These are phyloP conservation scores for Passer montanus DNA, from an alignment of 2,113 vertebrate species.

Conservation along the genomic window DNA sequence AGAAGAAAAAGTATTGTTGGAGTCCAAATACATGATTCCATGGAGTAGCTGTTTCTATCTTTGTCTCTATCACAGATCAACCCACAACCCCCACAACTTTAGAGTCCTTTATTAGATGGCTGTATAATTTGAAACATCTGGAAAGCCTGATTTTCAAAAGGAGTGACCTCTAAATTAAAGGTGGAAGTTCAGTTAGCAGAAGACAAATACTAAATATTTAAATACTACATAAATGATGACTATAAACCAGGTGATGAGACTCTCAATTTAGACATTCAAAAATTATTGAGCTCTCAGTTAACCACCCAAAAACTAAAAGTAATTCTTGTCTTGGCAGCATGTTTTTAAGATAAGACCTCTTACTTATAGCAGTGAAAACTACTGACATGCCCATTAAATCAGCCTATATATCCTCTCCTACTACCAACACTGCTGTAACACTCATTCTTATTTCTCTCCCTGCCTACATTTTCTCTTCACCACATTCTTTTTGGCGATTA, in stretches of 20 bases:
- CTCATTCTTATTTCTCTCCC: background rate
- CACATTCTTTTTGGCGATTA: background rate
- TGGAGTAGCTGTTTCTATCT: background rate
- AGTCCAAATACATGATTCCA: background rate
- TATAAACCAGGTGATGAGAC: background rate
- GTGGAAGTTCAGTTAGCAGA: background rate
- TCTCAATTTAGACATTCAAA: background rate
- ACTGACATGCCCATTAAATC: background rate
- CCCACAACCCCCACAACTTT: background rate
- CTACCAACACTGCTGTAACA: background rate
- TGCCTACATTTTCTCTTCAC: background rate
- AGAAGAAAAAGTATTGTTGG: background rate
- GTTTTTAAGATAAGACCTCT: background rate
- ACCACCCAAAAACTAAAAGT: background rate
- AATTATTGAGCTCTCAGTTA: background rate
- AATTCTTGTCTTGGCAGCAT: background rate
- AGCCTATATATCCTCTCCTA: background rate
- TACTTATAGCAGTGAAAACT: background rate
- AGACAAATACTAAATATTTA: background rate
- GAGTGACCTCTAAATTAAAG: constrained; percentile 5
- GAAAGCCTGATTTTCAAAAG: background rate
- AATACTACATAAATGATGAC: background rate
- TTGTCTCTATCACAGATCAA: background rate
- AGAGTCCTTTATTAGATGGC: constrained; percentile 1
- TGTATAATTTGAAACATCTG: constrained; percentile 42